Evolutionary conservation across 2,113 vertebrate species (phyloP).

Genomic region (Mustelus asterias): DNA sequence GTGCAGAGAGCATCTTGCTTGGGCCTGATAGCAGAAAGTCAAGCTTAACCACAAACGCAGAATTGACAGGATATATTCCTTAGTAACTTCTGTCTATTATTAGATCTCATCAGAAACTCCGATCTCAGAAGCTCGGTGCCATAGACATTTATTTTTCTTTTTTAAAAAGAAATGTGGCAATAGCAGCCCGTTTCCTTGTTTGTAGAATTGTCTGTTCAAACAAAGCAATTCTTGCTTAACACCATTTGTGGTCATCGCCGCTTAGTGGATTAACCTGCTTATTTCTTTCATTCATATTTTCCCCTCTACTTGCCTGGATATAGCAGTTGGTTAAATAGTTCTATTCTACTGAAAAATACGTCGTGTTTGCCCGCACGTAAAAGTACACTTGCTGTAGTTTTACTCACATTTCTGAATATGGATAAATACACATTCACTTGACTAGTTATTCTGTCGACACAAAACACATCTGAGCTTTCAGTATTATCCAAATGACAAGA

Average conservation of each 20-base stretch:
- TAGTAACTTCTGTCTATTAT: too few relatives aligned
- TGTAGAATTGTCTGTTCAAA: neutral
- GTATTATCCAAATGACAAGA: neutral
- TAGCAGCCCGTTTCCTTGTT: neutral
- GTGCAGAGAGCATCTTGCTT: conserved; percentile 16
- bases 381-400: neutral
- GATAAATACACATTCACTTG: neutral
- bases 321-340: neutral
- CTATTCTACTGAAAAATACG: neutral
- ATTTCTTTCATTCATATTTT: neutral
- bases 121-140: neutral
- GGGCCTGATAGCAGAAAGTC: conserved; percentile 16
- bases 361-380: neutral
- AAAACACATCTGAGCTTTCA: neutral
- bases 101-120: too few relatives aligned
- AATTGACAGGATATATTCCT: conserved; percentile 27
- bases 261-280: neutral
- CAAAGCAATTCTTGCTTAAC: neutral
- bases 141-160: neutral
- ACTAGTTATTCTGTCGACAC: neutral
- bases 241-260: neutral
- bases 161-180: neutral
- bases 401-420: neutral
- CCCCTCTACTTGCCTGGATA: neutral
- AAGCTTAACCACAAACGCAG: conserved; percentile 19